Evolutionary conservation across 1,140 invertebrate species (phyloP).

Genomic region (Drosophila ercepeae): DNA sequence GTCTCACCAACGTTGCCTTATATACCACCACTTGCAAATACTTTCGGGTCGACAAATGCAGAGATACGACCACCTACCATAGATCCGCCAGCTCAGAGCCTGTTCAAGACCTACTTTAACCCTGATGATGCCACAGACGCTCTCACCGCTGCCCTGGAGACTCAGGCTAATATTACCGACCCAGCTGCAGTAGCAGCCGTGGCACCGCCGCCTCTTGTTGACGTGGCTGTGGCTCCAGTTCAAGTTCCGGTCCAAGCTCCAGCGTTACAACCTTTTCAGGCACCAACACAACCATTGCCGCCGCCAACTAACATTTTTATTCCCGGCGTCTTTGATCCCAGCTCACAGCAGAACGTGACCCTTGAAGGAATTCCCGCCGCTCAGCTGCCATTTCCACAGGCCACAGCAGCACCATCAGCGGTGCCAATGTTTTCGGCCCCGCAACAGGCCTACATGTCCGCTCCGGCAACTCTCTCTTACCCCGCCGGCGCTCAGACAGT

Average conservation of each 20-base stretch:
- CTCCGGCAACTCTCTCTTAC: constrained; percentile 72
- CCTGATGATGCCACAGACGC: constrained; percentile 71
- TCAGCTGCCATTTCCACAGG: constrained; percentile 72
- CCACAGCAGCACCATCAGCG: constrained; percentile 45
- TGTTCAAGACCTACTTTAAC: constrained; percentile 80
- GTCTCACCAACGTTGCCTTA: constrained; percentile 82
- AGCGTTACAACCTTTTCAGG: constrained; percentile 19
- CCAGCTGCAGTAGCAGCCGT: constrained; percentile 1
- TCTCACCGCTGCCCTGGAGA: constrained; percentile 54
- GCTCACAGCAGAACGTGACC: constrained; percentile 24
- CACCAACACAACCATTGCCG: constrained; percentile 28
- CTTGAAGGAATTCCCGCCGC: constrained; percentile 62
- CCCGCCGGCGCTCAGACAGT: constrained; percentile 73
- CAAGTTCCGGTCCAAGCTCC: constrained; percentile 11
- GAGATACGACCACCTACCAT: constrained; percentile 58
- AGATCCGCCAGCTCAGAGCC: constrained; percentile 67
- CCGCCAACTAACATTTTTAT: constrained; percentile 67
- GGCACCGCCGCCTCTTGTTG: constrained; percentile 2
- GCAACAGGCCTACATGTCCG: constrained; percentile 75
- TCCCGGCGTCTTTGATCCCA: constrained; percentile 64
- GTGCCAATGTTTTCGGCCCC: constrained; percentile 48
- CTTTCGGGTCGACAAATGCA: constrained; percentile 63
- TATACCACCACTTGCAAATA: constrained; percentile 80
- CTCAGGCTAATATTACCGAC: constrained; percentile 43
- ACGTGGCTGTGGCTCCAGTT: constrained; percentile 4